Evolutionary conservation across 2,888 invertebrate species (phyloP).

Genomic region (Synergus itoensis): DNA sequence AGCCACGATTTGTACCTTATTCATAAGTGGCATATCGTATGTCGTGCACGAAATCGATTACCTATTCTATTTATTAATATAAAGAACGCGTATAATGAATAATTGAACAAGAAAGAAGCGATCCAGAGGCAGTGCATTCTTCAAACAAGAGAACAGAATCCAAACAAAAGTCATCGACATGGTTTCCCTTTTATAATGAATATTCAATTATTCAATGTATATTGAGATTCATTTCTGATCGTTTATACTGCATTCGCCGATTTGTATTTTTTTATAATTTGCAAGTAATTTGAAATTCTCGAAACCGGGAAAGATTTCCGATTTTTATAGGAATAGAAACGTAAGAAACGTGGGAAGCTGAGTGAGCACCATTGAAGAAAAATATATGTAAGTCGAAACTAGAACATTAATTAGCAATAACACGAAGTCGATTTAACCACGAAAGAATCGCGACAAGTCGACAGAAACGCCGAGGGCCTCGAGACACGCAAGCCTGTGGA

Average conservation of each 20-base stretch:
- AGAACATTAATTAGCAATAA: constrained; percentile 51
- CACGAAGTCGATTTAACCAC: constrained; percentile 45
- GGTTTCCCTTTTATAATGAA: constrained; percentile 15
- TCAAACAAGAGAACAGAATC: background rate
- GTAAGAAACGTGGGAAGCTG: background rate
- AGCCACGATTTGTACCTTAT: background rate
- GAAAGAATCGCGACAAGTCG: constrained; percentile 50
- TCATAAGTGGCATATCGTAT: background rate
- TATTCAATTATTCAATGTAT: constrained; percentile 18
- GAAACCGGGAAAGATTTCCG: background rate
- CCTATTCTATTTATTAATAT: background rate
- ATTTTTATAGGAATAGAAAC: constrained; percentile 5
- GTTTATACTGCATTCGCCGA: background rate
- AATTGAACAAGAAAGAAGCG: constrained; percentile 29
- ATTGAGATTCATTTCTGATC: background rate
- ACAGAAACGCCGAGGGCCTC: constrained; percentile 42
- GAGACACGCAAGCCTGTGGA: constrained; percentile 45
- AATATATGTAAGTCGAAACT: constrained; percentile 43
- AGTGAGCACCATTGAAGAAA: background rate
- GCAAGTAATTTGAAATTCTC: background rate
- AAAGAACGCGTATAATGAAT: constrained; percentile 10
- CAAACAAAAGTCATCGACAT: constrained; percentile 12
- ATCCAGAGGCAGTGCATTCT: background rate
- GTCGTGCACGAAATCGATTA: constrained; percentile 16
- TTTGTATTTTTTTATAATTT: constrained; percentile 33